Evolutionary conservation across 2,888 invertebrate species (phyloP), one percentile per base, ranked within the genome.

Genomic region (Caenorhabditis sp.): DNA sequence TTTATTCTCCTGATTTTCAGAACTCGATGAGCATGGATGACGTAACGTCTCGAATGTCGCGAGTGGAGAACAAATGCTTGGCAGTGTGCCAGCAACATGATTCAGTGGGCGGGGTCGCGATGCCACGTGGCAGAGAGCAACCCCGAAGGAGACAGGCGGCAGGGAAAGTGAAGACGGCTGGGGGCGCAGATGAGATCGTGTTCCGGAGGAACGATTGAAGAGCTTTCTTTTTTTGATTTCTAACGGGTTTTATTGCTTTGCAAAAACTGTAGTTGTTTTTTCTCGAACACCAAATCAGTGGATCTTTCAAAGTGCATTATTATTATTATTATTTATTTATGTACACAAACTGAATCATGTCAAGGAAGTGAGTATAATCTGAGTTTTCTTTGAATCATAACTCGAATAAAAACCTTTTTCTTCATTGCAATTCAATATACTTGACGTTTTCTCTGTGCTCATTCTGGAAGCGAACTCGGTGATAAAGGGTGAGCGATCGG

Each of bases 381-480:
- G 28, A 44, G 47, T 66, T n/a, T 66, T 49, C 28, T 51, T 35
- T 26, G 10, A 66, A 66, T 28, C 12, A 16, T n/a, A n/a, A n/a
- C n/a, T n/a, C n/a, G n/a, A n/a, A n/a, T n/a, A n/a, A n/a, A n/a
- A n/a, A n/a, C n/a, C n/a, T 49, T 51, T 22, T 51, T 22, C 16
- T 51, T 22, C 4, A 38, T 66, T 44, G 49, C 28, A 73, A 44
- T 22, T 79, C 70, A 28, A 58, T 54, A 28, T 58, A 85, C 19
- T 80, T 70, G 19, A 87, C 38, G 31, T 84, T 80, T 49, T 85
- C 68, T 41, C 82, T 82, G 2, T 76, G 75, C 41, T 84, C 86
- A 51, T 86, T 80, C 49, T 86, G 87, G 69, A 89, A 89, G 51
- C 86, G 77, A 16, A 89, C 81, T 63, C 88, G 73, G 72, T 88